Evolutionary conservation across 2,113 vertebrate genomes (phyloP).

Genomic region (Coryphaenoides rupestris): DNA sequence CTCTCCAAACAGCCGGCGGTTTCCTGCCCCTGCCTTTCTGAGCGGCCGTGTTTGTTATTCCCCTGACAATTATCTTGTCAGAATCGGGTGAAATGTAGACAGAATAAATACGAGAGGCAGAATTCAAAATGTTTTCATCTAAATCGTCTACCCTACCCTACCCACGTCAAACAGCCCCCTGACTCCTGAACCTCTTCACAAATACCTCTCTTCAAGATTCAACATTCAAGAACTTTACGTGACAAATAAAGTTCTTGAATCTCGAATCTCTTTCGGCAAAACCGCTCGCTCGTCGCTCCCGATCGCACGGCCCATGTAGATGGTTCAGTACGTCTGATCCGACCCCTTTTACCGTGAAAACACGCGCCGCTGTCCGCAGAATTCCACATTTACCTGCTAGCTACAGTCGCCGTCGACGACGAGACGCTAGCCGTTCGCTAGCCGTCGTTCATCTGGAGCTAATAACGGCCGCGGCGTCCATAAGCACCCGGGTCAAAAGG

Average conservation of each 20-base stretch:
- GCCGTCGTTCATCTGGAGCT: conserved; percentile 51
- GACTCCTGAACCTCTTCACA: neutral
- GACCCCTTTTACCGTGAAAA: conserved; percentile 16
- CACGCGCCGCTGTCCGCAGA: conserved; percentile 18
- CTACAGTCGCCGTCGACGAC: conserved; percentile 34
- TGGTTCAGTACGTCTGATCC: conserved; percentile 34
- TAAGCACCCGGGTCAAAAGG: conserved; percentile 31
- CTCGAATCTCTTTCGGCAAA: no score
- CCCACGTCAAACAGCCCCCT: neutral
- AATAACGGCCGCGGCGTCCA: conserved; percentile 29
- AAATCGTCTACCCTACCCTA: neutral
- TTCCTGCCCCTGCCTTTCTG: conserved; percentile 6
- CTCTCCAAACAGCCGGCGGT: neutral
- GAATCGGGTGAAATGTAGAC: neutral
- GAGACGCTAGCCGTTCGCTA: neutral
- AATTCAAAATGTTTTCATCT: neutral
- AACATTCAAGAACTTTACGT: no score
- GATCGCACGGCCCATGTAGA: conserved; percentile 11
- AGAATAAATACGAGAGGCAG: neutral
- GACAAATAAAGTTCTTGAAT: no score
- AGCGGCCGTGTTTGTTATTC: conserved; percentile 5
- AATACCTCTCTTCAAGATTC: conserved; percentile 9
- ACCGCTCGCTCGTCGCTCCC: no score
- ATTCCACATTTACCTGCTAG: conserved; percentile 28
- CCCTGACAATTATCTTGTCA: neutral